phyloP scores from a whole-genome alignment of 2,888 invertebrate species.

The Leucophenga maculata region DNA sequence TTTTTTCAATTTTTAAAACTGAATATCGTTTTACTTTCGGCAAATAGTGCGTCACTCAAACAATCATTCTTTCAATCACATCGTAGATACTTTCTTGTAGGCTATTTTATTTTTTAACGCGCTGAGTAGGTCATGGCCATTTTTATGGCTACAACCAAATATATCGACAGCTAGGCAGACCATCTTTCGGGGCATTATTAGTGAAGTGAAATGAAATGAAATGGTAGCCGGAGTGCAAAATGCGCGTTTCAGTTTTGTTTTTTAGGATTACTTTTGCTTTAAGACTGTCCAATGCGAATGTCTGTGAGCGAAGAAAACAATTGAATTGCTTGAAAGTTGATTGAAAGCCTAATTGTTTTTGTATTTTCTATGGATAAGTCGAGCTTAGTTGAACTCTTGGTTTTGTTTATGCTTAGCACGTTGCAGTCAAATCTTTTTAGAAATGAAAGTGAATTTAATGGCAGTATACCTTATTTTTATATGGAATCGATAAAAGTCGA shows the following conservation, averaged over 20 bases:
- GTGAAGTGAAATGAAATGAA: conserved; percentile 41
- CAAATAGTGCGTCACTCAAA: conserved; percentile 17
- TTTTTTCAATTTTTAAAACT: not conserved
- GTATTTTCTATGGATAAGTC: conserved; percentile 32
- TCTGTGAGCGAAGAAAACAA: conserved; percentile 9
- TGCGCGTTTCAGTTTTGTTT: not conserved
- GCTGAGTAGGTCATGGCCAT: conserved; percentile 30
- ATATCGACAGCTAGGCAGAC: not conserved
- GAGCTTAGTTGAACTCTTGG: conserved; percentile 14
- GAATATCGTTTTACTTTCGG: not conserved
- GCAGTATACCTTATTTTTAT: not conserved
- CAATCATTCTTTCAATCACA: conserved; percentile 1
- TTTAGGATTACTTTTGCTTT: not conserved
- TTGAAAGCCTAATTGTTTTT: conserved; percentile 37
- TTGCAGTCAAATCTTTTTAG: conserved; percentile 35
- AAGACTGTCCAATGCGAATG: not conserved
- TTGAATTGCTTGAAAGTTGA: conserved; percentile 12
- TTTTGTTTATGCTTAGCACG: conserved; percentile 47
- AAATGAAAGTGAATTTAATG: conserved; percentile 30
- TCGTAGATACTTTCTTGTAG: conserved; percentile 12
- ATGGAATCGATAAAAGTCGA: too few relatives aligned
- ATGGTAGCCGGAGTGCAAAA: conserved; percentile 34
- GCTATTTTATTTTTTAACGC: conserved; percentile 18
- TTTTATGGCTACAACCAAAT: conserved; percentile 19
- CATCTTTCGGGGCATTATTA: not conserved